phyloP scores from a whole-genome alignment of 2,888 invertebrate genomes.

The Balanococcus diminutus region DNA sequence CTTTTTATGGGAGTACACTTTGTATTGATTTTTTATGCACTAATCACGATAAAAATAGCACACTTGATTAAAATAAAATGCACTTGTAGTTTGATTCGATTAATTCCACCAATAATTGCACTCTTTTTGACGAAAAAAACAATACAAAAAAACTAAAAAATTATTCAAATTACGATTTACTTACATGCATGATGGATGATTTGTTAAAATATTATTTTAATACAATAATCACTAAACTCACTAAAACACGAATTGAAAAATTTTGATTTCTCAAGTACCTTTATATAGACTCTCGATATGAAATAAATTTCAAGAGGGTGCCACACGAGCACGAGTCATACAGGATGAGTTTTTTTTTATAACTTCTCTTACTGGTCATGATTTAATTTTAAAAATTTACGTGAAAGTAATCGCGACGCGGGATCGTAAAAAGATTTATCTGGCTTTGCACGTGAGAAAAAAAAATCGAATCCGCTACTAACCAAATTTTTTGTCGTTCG shows the following conservation, averaged over 20 bases:
- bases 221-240: background rate
- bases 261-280: background rate
- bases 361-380: background rate
- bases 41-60: background rate
- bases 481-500: background rate
- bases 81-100: background rate
- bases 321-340: background rate
- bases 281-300: background rate
- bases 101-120: background rate
- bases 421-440: background rate
- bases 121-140: background rate
- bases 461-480: background rate
- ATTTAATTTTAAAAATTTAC: background rate
- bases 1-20: no score
- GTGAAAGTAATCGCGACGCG: background rate
- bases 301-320: background rate
- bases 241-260: background rate
- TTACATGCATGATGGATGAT: background rate
- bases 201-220: background rate
- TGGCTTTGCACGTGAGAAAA: background rate
- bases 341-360: background rate
- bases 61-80: background rate
- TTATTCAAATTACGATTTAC: background rate
- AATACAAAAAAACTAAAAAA: background rate
- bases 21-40: no score